Evolutionary conservation across 2,888 invertebrate genomes (phyloP).

Genomic region (Lomographa bimaculata): DNA sequence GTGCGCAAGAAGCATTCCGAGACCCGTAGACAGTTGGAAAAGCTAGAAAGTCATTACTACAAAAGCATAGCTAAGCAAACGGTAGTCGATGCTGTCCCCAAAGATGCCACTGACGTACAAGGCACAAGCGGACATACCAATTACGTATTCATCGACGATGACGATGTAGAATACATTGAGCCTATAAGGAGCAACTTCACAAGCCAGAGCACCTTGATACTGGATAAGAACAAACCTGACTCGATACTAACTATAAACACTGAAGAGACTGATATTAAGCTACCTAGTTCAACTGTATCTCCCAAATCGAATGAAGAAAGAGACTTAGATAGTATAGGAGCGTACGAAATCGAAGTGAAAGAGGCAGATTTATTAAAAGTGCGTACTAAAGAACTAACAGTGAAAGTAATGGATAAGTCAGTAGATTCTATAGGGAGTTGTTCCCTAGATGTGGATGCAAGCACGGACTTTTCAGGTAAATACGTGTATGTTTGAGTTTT

Average conservation of each 20-base stretch:
- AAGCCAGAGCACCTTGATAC: constrained; percentile 75
- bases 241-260: constrained; percentile 72
- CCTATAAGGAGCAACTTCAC: constrained; percentile 78
- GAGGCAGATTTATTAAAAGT: constrained; percentile 69
- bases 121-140: constrained; percentile 71
- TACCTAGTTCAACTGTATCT: constrained; percentile 74
- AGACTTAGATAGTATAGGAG: constrained; percentile 72
- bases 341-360: constrained; percentile 75
- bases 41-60: constrained; percentile 77
- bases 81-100: constrained; percentile 73
- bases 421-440: constrained; percentile 94
- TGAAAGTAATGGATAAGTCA: constrained; percentile 88
- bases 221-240: constrained; percentile 66
- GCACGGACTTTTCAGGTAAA: constrained; percentile 89
- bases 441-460: constrained; percentile 92
- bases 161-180: constrained; percentile 79
- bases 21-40: constrained; percentile 73
- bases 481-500: constrained; percentile 46
- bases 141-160: constrained; percentile 62
- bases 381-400: constrained; percentile 62
- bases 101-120: constrained; percentile 72
- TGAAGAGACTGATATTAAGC: constrained; percentile 72
- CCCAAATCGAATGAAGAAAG: constrained; percentile 61
- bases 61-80: constrained; percentile 66
- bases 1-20: constrained; percentile 74